These are phyloP conservation scores for Blastobasis lacticolella DNA, from an alignment of 2,888 invertebrate genomes.

Conservation along the genomic window DNA sequence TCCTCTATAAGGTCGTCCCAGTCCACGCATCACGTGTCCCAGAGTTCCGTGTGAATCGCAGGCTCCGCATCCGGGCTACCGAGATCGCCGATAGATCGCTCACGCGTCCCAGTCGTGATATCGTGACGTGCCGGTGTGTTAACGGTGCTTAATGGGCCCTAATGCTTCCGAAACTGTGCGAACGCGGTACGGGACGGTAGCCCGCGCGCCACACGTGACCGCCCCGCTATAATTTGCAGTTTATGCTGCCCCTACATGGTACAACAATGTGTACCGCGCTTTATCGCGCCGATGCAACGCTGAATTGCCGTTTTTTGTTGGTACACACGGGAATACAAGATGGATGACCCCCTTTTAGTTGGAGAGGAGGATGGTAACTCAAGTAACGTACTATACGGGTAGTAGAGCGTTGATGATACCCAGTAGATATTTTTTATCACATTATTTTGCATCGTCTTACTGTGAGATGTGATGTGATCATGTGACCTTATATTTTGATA, in stretches of 20 bases:
- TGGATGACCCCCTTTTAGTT: too few species aligned
- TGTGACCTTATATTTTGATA: too few species aligned
- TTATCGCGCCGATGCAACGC: slow-evolving; percentile 33
- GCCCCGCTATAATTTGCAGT: slow-evolving; percentile 57
- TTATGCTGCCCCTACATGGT: slow-evolving; percentile 44
- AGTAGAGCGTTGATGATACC: too few species aligned
- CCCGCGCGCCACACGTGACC: slow-evolving; percentile 62
- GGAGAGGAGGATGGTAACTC: too few species aligned
- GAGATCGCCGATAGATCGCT: slow-evolving; percentile 68
- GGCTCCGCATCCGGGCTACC: slow-evolving; percentile 48
- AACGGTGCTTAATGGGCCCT: slow-evolving; percentile 73
- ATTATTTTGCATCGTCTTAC: too few species aligned
- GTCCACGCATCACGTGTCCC: slow-evolving; percentile 26
- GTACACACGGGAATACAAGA: slow-evolving; percentile 8
- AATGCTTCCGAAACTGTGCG: slow-evolving; percentile 75
- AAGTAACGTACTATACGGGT: too few species aligned
- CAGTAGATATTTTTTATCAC: too few species aligned
- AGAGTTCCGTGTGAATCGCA: slow-evolving; percentile 60
- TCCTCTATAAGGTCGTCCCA: not conserved
- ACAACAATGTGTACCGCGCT: slow-evolving; percentile 46
- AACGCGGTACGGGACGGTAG: slow-evolving; percentile 59
- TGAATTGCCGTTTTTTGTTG: slow-evolving; percentile 47
- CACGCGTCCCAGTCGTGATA: slow-evolving; percentile 58
- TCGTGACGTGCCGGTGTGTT: slow-evolving; percentile 68
- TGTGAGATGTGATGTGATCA: too few species aligned